Percentiles rank a stretch among this genome's conserved stretches.
Conservation (phyloP, 2,888 invertebrate species). For the Amiota communis region DNA sequence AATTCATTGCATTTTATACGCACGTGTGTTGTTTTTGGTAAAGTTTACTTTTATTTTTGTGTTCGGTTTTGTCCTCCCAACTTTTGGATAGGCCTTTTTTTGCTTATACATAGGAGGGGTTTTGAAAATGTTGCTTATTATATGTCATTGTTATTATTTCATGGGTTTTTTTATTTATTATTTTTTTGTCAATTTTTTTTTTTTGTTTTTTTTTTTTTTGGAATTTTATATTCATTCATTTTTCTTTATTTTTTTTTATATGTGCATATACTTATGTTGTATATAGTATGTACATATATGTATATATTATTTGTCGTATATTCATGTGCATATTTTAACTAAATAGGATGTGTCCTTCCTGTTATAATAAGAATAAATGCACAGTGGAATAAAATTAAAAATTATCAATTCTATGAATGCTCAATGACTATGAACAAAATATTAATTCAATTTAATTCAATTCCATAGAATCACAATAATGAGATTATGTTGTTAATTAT, state of each 20-base stretch:
- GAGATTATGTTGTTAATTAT: too few relatives aligned
- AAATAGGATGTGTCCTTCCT: slow-evolving; percentile 5
- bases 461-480: too few relatives aligned
- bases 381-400: slow-evolving; percentile 6
- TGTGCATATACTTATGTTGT: not conserved
- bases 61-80: slow-evolving; percentile 35
- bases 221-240: not conserved
- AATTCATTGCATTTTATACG: slow-evolving; percentile 37
- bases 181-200: slow-evolving; percentile 23
- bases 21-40: slow-evolving; percentile 36
- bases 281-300: not conserved
- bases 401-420: not conserved
- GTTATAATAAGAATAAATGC: slow-evolving; percentile 11
- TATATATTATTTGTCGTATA: not conserved
- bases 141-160: slow-evolving; percentile 34
- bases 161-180: slow-evolving; percentile 44
- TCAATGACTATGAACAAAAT: too few relatives aligned
- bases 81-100: slow-evolving; percentile 63
- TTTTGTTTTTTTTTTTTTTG: not conserved
- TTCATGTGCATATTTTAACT: slow-evolving; percentile 13
- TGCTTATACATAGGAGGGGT: slow-evolving; percentile 51
- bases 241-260: not conserved
- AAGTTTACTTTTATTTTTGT: slow-evolving; percentile 35
- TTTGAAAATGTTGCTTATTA: slow-evolving; percentile 62
- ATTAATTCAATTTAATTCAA: too few relatives aligned